Evolutionary conservation across 2,113 vertebrate species (phyloP).

Genomic region (Coracopsis vasa): DNA sequence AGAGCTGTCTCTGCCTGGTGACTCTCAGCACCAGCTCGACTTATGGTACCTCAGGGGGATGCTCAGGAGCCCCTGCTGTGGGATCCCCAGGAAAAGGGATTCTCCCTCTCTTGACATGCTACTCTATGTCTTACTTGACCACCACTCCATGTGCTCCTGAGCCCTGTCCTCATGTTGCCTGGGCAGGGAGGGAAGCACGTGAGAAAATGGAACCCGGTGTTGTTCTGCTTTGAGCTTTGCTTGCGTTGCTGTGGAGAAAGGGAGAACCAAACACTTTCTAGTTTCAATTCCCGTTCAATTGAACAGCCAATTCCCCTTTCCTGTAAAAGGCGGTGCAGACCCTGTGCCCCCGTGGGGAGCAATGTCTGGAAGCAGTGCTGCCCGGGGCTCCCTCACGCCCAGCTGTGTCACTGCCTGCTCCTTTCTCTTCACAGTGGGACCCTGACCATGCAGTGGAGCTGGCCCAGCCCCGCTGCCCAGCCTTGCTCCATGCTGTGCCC

Average conservation of each 20-base stretch:
- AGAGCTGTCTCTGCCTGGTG: neutral
- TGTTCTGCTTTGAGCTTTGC: neutral
- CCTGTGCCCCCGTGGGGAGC: rapidly evolving
- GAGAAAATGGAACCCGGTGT: neutral
- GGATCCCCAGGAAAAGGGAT: neutral
- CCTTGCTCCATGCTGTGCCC: neutral
- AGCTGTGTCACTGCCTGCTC: rapidly evolving
- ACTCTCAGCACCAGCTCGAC: neutral
- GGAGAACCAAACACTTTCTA: neutral
- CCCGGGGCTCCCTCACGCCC: rapidly evolving
- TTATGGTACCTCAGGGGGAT: neutral
- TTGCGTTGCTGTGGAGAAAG: neutral
- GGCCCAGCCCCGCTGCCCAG: neutral
- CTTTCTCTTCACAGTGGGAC: slow-evolving; percentile 73
- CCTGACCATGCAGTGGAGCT: slow-evolving; percentile 69
- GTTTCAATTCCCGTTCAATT: neutral
- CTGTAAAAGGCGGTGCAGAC: rapidly evolving
- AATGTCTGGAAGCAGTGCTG: neutral
- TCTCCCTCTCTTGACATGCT: neutral
- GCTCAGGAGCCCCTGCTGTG: neutral
- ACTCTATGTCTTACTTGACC: rapidly evolving
- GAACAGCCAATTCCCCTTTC: neutral
- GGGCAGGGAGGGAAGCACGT: neutral
- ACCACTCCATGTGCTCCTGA: rapidly evolving
- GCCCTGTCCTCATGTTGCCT: neutral